Percentiles rank a stretch among this genome's conserved stretches.
Conservation (phyloP, 2,888 invertebrate genomes). For the Pocota personata region DNA sequence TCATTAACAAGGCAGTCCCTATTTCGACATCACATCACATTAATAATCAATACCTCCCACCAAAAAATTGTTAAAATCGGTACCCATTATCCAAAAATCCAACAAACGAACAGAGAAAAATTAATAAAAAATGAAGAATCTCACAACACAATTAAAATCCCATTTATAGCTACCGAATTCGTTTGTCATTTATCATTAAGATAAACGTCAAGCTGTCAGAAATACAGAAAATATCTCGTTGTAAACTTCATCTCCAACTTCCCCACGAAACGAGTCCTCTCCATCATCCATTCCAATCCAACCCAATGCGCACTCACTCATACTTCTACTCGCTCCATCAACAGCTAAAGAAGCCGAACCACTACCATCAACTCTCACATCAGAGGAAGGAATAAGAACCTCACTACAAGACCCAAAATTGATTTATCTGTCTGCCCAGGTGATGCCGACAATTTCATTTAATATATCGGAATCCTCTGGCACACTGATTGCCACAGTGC, state of each 20-base stretch:
- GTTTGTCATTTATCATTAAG: slow-evolving; percentile 75
- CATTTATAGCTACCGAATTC: slow-evolving; percentile 75
- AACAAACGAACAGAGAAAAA: background rate
- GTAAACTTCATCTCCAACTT: slow-evolving; percentile 70
- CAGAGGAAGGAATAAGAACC: slow-evolving; percentile 33
- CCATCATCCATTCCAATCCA: slow-evolving; percentile 37
- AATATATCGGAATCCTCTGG: slow-evolving; percentile 64
- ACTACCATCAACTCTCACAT: slow-evolving; percentile 31
- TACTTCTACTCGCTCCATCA: slow-evolving; percentile 4
- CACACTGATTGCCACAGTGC: slow-evolving; percentile 62
- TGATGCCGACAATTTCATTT: slow-evolving; percentile 72
- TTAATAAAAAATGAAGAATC: slow-evolving; percentile 35
- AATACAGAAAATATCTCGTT: slow-evolving; percentile 75
- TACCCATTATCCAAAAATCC: background rate
- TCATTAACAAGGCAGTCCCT: no score
- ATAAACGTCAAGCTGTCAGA: slow-evolving; percentile 75
- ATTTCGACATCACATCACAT: background rate
- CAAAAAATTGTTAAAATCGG: background rate
- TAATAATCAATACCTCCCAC: background rate
- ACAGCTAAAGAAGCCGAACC: slow-evolving; percentile 62
- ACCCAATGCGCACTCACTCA: slow-evolving; percentile 4
- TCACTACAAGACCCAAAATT: slow-evolving; percentile 68
- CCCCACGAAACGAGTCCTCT: slow-evolving; percentile 41
- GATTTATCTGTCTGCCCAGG: slow-evolving; percentile 75
- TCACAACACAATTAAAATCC: slow-evolving; percentile 73